Evolutionary conservation across 2,888 invertebrate species (phyloP).

Genomic region (Calameuta pallipes): DNA sequence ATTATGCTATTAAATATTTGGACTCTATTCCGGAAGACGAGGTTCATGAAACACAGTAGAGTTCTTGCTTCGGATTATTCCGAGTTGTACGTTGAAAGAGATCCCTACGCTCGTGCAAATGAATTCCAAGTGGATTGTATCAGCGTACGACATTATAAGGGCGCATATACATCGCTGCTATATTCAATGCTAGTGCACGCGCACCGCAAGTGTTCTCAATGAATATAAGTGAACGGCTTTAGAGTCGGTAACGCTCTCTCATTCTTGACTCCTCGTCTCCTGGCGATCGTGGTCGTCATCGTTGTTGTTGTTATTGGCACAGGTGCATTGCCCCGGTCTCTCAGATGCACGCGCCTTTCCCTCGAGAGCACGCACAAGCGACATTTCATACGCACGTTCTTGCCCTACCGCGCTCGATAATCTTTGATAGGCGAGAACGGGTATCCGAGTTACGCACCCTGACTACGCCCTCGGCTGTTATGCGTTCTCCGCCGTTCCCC

Average conservation of each 20-base stretch:
- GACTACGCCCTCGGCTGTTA: neutral
- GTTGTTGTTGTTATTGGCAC: constrained; percentile 52
- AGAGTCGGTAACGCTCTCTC: neutral
- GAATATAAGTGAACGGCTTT: neutral
- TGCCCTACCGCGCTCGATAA: constrained; percentile 27
- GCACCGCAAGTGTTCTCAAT: too few relatives aligned
- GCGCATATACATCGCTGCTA: neutral
- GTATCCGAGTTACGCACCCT: neutral
- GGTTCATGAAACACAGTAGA: neutral
- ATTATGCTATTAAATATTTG: too few relatives aligned
- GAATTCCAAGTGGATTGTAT: neutral
- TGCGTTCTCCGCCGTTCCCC: neutral
- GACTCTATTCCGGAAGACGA: neutral
- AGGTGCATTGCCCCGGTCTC: constrained; percentile 53
- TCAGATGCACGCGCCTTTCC: constrained; percentile 37
- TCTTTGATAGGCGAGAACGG: neutral
- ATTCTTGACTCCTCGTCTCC: neutral
- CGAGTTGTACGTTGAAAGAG: neutral
- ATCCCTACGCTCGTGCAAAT: neutral
- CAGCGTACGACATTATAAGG: neutral
- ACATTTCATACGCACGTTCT: constrained; percentile 41
- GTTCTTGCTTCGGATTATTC: neutral
- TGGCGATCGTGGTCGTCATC: neutral
- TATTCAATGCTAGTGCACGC: too few relatives aligned
- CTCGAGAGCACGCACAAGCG: constrained; percentile 38